Percentiles rank a stretch among this genome's conserved stretches.
These are phyloP conservation scores for Bombus difficillimus DNA, from an alignment of 1,140 invertebrate species.

Conservation along the genomic window DNA sequence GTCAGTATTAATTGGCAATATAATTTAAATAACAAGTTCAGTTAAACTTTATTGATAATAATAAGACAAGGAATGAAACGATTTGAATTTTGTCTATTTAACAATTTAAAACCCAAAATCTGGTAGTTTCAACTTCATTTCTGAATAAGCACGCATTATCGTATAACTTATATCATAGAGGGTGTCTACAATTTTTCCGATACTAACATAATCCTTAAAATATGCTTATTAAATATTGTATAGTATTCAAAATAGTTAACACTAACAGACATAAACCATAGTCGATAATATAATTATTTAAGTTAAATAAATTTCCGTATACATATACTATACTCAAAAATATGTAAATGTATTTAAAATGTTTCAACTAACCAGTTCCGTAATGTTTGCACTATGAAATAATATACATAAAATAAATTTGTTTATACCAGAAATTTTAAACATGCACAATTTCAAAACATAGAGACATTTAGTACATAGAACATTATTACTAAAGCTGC, in stretches of 20 bases:
- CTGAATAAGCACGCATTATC: slow-evolving; percentile 1
- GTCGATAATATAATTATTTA: not conserved
- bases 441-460: slow-evolving; percentile 39
- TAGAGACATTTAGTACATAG: not conserved
- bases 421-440: not conserved
- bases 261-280: not conserved
- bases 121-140: not conserved
- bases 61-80: not conserved
- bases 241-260: slow-evolving; percentile 7
- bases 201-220: slow-evolving; percentile 17
- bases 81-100: no score
- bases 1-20: not conserved
- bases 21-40: not conserved
- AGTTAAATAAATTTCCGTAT: not conserved
- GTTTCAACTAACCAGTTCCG: not conserved
- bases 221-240: not conserved
- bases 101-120: not conserved
- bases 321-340: not conserved
- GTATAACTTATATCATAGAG: slow-evolving; percentile 28
- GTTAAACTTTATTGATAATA: not conserved
- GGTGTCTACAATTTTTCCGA: slow-evolving; percentile 44
- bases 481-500: not conserved
- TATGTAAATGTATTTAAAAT: not conserved
- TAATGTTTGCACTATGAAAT: not conserved
- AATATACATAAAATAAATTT: not conserved